These are phyloP conservation scores for Pandion haliaetus DNA, from an alignment of 2,113 vertebrate genomes.

Conservation along the genomic window DNA sequence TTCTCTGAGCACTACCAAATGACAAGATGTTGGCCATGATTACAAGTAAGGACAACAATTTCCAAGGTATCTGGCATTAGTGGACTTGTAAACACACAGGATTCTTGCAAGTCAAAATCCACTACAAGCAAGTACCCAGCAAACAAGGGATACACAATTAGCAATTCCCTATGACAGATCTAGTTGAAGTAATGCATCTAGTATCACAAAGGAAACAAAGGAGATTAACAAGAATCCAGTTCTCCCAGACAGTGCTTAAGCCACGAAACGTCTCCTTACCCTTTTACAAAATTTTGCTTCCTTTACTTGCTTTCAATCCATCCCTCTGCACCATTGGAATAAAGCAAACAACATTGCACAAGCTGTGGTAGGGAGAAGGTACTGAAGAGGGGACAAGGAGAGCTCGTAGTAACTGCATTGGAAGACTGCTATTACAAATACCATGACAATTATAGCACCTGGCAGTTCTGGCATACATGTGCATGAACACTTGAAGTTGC, in stretches of 20 bases:
- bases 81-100: not conserved
- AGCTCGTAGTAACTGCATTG: not conserved
- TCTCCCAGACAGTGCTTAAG: not conserved
- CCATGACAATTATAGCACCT: not conserved
- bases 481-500: not conserved
- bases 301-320: not conserved
- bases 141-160: not conserved
- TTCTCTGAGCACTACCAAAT: not conserved
- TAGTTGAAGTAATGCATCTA: not conserved
- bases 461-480: accelerated
- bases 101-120: not conserved
- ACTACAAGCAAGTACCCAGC: not conserved
- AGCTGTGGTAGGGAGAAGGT: not conserved
- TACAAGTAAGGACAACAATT: not conserved
- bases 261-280: not conserved
- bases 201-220: not conserved
- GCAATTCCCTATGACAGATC: not conserved
- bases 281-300: not conserved
- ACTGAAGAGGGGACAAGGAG: not conserved
- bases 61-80: not conserved
- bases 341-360: not conserved
- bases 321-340: not conserved
- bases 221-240: not conserved
- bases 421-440: not conserved
- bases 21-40: not conserved